Evolutionary conservation across 2,113 vertebrate species (phyloP).

Genomic region (Ctenomys sociabilis): DNA sequence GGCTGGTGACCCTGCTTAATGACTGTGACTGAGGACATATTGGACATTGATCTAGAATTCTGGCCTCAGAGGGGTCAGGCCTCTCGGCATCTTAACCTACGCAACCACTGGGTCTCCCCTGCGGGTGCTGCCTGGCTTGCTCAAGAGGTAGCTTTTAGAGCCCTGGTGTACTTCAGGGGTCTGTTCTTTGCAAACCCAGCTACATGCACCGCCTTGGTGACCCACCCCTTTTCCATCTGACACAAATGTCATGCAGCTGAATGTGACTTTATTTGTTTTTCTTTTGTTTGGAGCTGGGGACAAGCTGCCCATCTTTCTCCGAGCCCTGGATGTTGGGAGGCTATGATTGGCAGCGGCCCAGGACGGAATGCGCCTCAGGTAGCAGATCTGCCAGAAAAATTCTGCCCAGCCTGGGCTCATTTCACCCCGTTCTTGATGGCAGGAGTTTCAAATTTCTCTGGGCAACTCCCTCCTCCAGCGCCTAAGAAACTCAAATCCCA

Average conservation of each 20-base stretch:
- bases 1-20: neutral
- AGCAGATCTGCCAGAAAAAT: constrained; percentile 70
- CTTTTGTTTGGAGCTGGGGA: constrained; percentile 73
- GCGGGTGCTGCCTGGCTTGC: neutral
- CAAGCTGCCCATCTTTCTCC: constrained; percentile 70
- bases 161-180: accelerated
- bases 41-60: neutral
- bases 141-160: neutral
- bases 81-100: neutral
- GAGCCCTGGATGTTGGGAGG: constrained; percentile 55
- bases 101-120: too few relatives aligned
- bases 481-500: constrained; percentile 62
- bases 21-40: neutral
- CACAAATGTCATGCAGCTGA: constrained; percentile 40
- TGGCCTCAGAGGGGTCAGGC: neutral
- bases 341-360: constrained; percentile 72
- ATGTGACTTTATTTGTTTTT: constrained; percentile 73
- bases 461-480: constrained; percentile 27
- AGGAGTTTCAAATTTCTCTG: constrained; percentile 63
- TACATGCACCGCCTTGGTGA: accelerated
- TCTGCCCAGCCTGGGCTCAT: constrained; percentile 47
- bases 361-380: constrained; percentile 67
- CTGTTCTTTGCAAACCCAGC: neutral
- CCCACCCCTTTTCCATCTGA: constrained; percentile 23
- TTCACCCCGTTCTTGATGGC: constrained; percentile 60